Base-by-base conservation (phyloP, 2,797 vertebrate species). In the Manis pentadactyla region DNA sequence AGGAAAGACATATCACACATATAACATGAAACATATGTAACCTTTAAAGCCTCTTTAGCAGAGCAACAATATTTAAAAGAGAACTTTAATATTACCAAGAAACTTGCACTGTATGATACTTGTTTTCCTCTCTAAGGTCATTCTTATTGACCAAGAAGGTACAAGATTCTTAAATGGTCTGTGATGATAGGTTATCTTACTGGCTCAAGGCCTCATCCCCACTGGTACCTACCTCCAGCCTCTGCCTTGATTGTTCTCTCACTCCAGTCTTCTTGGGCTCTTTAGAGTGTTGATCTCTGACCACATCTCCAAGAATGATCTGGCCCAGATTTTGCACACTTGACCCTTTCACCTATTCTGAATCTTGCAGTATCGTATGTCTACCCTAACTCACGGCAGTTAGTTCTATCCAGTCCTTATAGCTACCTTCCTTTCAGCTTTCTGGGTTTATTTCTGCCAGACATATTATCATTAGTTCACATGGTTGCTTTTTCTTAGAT, bases 401-500 rank as follows among this genome's bases (percentile, higher is more conserved):
- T 15, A n/a, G 49, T 64, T 77, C 34, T 77, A 27, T 55, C 15
- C 51, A 31, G 69, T 81, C 31, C n/a, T 90, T 23, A 69, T 8
- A 71, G 31, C 57, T 55, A 78, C 71, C 63, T 89, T 94, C 8
- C n/a, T 90, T 90, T 90, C 49, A 91, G 37, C 42, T 94, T 7
- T 39, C 77, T 55, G 14, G 4, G 34, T 77, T 97, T 93, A 87
- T 57, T 94, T 93, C 69, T 66, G 63, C 37, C 42, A 89, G 53
- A 84, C 86, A 25, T 63, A 79, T 89, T 34, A 23, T 86, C 81
- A 91, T 89, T 88, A 49, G 51, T 69, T 15, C 61, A 84, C 59
- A 74, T 21, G 92, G 57, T 57, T 87, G 64, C 42, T 63, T 82
- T 81, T 95, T 84, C 87, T 91, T 93, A 77, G 23, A 61, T 42